Conservation (phyloP, 2,113 vertebrate species). For the Xiphophorus maculatus region DNA sequence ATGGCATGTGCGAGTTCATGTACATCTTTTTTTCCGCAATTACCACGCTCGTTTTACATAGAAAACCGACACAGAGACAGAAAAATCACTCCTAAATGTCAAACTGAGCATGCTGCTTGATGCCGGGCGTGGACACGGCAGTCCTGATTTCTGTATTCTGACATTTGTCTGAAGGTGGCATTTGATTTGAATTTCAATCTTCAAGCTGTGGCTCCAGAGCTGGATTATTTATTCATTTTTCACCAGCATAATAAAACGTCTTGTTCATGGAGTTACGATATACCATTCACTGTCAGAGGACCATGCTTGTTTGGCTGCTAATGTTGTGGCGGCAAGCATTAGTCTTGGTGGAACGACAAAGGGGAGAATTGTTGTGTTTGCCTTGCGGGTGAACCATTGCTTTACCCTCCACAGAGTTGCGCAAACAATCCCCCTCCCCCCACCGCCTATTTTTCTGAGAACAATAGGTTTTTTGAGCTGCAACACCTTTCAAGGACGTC, state of each 20-base stretch:
- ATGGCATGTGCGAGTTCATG: conserved; percentile 23
- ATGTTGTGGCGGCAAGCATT: conserved; percentile 48
- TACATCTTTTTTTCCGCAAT: conserved; percentile 24
- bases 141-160: conserved; percentile 65
- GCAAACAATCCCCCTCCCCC: conserved; percentile 33
- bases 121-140: conserved; percentile 46
- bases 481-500: conserved; percentile 63
- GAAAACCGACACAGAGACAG: conserved; percentile 30
- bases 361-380: conserved; percentile 61
- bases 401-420: conserved; percentile 47
- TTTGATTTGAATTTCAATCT: conserved; percentile 73
- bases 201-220: conserved; percentile 35
- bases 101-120: conserved; percentile 48
- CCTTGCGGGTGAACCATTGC: conserved; percentile 55
- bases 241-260: conserved; percentile 56
- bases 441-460: conserved; percentile 42
- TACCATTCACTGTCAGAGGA: conserved; percentile 41
- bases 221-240: conserved; percentile 50
- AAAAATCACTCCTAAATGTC: conserved; percentile 71
- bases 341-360: conserved; percentile 65
- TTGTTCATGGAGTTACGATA: conserved; percentile 45
- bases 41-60: conserved; percentile 43
- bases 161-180: conserved; percentile 71
- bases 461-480: conserved; percentile 48
- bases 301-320: conserved; percentile 42